Percentiles rank a stretch among this genome's conserved stretches.
Evolutionary conservation across 2,797 vertebrate species (phyloP).

Genomic region (Syngnathus rostellatus): DNA sequence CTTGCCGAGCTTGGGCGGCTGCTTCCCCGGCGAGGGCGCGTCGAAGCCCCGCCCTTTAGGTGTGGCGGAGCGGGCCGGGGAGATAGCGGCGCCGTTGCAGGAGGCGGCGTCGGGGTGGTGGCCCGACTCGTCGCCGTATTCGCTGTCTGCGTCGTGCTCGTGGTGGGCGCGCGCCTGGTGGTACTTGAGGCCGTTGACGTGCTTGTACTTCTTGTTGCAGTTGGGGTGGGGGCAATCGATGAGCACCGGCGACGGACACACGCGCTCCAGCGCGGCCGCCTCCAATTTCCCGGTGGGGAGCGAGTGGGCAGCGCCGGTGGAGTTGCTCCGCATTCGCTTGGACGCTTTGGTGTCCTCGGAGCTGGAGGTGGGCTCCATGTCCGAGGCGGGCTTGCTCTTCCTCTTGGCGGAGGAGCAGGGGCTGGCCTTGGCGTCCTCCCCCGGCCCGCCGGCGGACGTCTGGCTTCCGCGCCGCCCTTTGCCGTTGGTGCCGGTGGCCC

Average conservation of each 20-base stretch:
- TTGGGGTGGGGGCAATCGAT: conserved; percentile 96
- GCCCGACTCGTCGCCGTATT: conserved; percentile 80
- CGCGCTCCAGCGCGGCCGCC: conserved; percentile 70
- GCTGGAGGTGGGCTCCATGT: conserved; percentile 93
- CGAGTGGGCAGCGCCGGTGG: conserved; percentile 58
- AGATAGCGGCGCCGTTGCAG: conserved; percentile 81
- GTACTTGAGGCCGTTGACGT: conserved; percentile 94
- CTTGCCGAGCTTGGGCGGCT: conserved; percentile 75
- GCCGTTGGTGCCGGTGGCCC: conserved; percentile 75
- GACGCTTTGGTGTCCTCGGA: conserved; percentile 92
- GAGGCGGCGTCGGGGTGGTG: conserved; percentile 74
- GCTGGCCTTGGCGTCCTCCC: conserved; percentile 88
- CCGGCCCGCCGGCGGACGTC: conserved; percentile 57
- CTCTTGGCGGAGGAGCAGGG: conserved; percentile 80
- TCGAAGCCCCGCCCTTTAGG: conserved; percentile 86
- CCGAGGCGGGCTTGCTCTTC: conserved; percentile 85
- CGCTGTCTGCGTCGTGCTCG: conserved; percentile 85
- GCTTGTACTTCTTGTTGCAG: conserved; percentile 98
- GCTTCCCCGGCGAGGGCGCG: conserved; percentile 77
- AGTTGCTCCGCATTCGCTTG: conserved; percentile 89
- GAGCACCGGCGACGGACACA: conserved; percentile 86
- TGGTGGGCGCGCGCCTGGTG: conserved; percentile 93
- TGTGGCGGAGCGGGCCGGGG: conserved; percentile 82
- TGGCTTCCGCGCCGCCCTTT: conserved; percentile 91
- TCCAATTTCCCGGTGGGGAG: conserved; percentile 68